Conservation (phyloP, 2,113 vertebrate genomes). For the Paedocypris sp. region DNA sequence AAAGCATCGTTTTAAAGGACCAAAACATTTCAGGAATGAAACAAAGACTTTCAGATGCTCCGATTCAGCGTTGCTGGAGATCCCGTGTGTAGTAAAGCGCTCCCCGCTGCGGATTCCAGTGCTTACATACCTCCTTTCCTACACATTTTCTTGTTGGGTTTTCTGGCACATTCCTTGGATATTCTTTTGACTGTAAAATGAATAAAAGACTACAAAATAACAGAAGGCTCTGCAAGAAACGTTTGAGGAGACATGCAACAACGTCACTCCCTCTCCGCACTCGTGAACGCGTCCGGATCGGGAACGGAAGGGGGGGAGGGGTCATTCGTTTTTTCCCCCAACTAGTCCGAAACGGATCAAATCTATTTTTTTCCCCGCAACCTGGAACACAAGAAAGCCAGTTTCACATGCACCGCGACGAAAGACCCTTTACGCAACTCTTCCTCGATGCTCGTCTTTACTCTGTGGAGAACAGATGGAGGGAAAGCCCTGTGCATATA, state of each 20-base stretch:
- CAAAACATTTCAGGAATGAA: no score
- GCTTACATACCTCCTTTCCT: conserved; percentile 99
- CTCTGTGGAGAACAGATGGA: neutral
- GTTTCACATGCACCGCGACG: conserved; percentile 70
- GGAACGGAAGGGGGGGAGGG: no score
- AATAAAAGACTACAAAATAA: conserved; percentile 99
- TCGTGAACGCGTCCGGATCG: conserved; percentile 54
- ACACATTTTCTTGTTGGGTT: conserved; percentile 99
- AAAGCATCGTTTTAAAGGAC: no score
- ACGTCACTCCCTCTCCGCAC: conserved; percentile 41
- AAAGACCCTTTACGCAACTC: conserved; percentile 64
- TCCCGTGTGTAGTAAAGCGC: conserved; percentile 40
- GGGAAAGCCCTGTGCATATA: neutral
- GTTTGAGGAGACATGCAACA: conserved; percentile 85
- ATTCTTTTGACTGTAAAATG: conserved; percentile 99
- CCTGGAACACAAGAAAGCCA: conserved; percentile 65
- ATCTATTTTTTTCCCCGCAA: conserved; percentile 64
- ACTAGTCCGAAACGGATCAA: conserved; percentile 64
- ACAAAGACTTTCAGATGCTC: no score
- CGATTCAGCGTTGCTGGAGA: conserved; percentile 21
- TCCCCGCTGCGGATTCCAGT: conserved; percentile 51
- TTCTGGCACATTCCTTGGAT: conserved; percentile 99
- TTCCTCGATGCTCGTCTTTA: neutral
- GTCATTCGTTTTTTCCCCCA: conserved; percentile 48
- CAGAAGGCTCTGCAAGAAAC: conserved; percentile 82